Evolutionary conservation across 2,888 invertebrate genomes (phyloP), one percentile per base, ranked within the genome.

Genomic region (Leptinotarsa haldemani): DNA sequence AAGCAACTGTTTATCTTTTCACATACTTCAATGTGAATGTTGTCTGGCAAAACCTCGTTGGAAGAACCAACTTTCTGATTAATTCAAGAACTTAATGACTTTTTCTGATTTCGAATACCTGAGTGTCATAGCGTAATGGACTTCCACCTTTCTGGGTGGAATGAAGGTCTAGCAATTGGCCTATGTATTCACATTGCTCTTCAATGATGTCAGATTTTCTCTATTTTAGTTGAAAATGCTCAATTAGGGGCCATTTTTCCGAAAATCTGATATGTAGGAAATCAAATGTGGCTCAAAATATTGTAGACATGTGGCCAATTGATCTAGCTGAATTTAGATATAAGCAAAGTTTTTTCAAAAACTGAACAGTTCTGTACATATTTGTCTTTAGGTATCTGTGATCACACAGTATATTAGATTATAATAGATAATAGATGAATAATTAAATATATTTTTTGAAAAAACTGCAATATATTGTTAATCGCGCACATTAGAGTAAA

Each of bases 341-440:
- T 56, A 25, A 13, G 5, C 4, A 18, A 52, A 52, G 18, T 56
- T 56, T 56, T 4, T 50, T 22, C 1, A 47, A 64, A 64, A 9
- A 40, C 13, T 13, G 1, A 9, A 47, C 0, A 20, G 12, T 13
- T 5, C 40, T 64, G 64, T 47, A 64, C 64, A 64, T 40, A 47
- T 25, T 20, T 64, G 64, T 64, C 47, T 13, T 64, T 20, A 64
- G 47, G 47, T 40, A 40, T 64, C 15, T 64, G 40, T 64, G 40
- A 64, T 46, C 40, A 20, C 64, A 64, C 40, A 64, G 18, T 40
- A 40, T 46, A 20, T 25, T 20, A 61, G 1, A n/a, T 50, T 50
- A 50, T 16, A 5, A 5, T 50, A 56, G 56, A 22, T 22, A 56
- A 30, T 30, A 30, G 30, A 12, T 40, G 56, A 4, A 56, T 22